Percentiles rank a stretch among this genome's conserved stretches.
Evolutionary conservation across 2,797 vertebrate species (phyloP).

Genomic region (Danionella dracula): DNA sequence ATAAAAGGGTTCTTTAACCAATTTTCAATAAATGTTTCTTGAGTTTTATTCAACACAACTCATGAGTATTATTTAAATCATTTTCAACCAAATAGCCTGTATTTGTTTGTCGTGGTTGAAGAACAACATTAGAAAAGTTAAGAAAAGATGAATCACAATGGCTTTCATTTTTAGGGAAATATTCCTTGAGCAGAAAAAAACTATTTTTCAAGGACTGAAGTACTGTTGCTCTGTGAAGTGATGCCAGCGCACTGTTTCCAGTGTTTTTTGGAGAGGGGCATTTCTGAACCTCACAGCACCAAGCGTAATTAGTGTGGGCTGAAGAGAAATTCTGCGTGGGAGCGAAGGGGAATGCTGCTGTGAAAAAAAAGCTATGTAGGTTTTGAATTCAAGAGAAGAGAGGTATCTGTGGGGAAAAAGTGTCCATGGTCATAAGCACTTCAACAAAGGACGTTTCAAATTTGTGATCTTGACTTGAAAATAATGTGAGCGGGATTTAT

Average conservation of each 20-base stretch:
- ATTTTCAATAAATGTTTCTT: no score
- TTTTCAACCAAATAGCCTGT: no score
- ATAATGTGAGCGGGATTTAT: not conserved
- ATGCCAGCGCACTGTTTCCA: not conserved
- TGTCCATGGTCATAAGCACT: not conserved
- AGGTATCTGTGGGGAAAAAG: not conserved
- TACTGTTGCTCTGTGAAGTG: not conserved
- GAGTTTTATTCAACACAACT: no score
- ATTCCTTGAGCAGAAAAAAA: not conserved
- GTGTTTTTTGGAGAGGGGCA: conserved; percentile 25
- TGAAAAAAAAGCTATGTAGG: conserved; percentile 1
- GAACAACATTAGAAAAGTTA: no score
- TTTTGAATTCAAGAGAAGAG: conserved; percentile 8
- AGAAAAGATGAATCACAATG: no score
- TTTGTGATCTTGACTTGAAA: not conserved
- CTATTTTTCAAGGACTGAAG: no score
- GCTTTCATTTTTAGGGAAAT: not conserved
- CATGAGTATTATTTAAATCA: no score
- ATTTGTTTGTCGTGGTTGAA: no score
- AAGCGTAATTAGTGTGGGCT: conserved; percentile 35
- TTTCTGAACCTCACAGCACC: conserved; percentile 30
- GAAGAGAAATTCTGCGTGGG: conserved; percentile 28
- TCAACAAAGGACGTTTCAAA: not conserved
- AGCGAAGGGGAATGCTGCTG: conserved; percentile 1
- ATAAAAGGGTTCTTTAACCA: no score